Conservation (phyloP, 2,797 vertebrate species). For the Pipistrellus kuhlii region DNA sequence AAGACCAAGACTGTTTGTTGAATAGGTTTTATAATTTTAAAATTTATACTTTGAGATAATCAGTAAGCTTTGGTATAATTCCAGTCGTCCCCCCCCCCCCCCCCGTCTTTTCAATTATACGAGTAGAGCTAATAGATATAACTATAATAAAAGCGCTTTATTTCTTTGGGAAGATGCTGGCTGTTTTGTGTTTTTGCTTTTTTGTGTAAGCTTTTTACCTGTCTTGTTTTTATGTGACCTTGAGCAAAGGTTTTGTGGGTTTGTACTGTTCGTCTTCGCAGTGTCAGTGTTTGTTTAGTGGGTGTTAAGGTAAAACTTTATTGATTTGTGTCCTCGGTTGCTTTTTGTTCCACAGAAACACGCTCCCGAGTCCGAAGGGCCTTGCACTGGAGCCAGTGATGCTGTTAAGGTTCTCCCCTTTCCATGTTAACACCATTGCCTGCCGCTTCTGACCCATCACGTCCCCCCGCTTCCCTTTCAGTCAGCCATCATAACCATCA, state of each 20-base stretch:
- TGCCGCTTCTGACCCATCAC: slow-evolving; percentile 83
- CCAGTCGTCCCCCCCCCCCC: background rate
- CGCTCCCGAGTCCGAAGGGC: slow-evolving; percentile 88
- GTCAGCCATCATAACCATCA: slow-evolving; percentile 86
- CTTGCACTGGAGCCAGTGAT: slow-evolving; percentile 89
- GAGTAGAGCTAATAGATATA: background rate
- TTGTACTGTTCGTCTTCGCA: slow-evolving; percentile 62
- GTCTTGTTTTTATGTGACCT: slow-evolving; percentile 61
- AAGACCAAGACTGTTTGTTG: background rate
- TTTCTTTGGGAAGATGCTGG: slow-evolving; percentile 38
- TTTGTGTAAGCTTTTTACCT: slow-evolving; percentile 56
- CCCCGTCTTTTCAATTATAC: background rate
- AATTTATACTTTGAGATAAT: background rate
- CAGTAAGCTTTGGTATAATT: slow-evolving; percentile 27
- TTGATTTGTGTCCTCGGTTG: slow-evolving; percentile 91
- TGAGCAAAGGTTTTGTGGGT: slow-evolving; percentile 56
- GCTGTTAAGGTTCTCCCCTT: slow-evolving; percentile 91
- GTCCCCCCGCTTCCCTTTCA: slow-evolving; percentile 85
- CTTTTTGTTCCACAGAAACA: slow-evolving; percentile 91
- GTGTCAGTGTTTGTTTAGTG: slow-evolving; percentile 73
- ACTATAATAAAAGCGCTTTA: background rate
- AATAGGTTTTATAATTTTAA: slow-evolving; percentile 19
- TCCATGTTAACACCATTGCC: slow-evolving; percentile 81
- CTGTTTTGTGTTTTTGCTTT: slow-evolving; percentile 42
- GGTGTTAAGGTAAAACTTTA: slow-evolving; percentile 80